Conservation (phyloP, 2,888 invertebrate genomes). For the Nomada goodeniana region DNA sequence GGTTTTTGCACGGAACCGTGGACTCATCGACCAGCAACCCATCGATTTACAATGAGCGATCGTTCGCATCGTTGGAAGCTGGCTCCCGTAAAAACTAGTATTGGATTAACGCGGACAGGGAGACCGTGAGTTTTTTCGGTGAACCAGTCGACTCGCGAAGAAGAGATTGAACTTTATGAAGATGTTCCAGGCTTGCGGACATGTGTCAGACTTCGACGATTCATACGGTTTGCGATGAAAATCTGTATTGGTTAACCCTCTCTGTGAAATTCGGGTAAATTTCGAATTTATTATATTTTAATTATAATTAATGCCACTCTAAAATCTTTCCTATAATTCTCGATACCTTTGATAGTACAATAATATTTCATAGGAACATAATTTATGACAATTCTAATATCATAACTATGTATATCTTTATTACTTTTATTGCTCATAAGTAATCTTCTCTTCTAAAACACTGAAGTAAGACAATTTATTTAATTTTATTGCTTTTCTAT, state of each 20-base stretch:
- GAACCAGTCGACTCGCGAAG: constrained; percentile 50
- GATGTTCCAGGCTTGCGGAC: constrained; percentile 61
- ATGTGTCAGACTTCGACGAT: constrained; percentile 58
- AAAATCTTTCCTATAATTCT: too few relatives aligned
- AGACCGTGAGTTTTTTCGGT: constrained; percentile 62
- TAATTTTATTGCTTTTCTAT: too few relatives aligned
- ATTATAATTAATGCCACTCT: neutral
- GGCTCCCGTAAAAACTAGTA: constrained; percentile 71
- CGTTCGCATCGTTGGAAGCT: constrained; percentile 63
- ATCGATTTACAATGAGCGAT: constrained; percentile 77
- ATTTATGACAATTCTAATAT: too few relatives aligned
- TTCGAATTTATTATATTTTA: neutral
- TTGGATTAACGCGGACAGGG: constrained; percentile 72
- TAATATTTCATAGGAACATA: too few relatives aligned
- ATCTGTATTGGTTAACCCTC: neutral
- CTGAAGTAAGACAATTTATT: too few relatives aligned
- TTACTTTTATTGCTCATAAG: too few relatives aligned
- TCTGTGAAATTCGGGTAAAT: neutral
- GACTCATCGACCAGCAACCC: constrained; percentile 55
- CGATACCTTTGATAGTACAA: too few relatives aligned
- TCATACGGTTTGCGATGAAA: constrained; percentile 30
- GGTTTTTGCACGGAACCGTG: constrained; percentile 62
- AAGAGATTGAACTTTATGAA: constrained; percentile 68
- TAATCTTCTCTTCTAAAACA: too few relatives aligned
- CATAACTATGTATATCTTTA: too few relatives aligned